Percentiles rank a stretch among this genome's conserved stretches.
Conservation (phyloP, 2,888 invertebrate genomes). For the Labia minor region DNA sequence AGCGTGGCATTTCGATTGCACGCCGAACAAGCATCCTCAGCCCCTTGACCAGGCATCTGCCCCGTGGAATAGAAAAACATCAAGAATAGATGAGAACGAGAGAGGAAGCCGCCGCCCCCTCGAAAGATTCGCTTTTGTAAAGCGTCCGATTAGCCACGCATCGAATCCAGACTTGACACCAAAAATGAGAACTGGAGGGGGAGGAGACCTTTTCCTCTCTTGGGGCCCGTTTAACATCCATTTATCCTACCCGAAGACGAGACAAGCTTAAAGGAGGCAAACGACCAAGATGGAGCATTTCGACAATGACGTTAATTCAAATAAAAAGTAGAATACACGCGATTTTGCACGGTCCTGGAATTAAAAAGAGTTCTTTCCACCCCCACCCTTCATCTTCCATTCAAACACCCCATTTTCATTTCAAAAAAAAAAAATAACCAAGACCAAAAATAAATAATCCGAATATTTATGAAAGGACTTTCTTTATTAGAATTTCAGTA, state of each 20-base stretch:
- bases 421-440: too few relatives aligned
- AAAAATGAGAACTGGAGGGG: too few relatives aligned
- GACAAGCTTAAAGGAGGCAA: not conserved
- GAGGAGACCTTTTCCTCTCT: not conserved
- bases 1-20: constrained; percentile 7
- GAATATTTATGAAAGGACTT: too few relatives aligned
- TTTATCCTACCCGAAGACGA: not conserved
- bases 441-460: too few relatives aligned
- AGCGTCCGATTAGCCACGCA: not conserved
- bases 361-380: not conserved
- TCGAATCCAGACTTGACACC: not conserved
- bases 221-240: not conserved
- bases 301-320: constrained; percentile 5
- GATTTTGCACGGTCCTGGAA: not conserved
- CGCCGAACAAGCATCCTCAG: not conserved
- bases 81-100: too few relatives aligned
- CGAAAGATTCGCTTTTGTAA: not conserved
- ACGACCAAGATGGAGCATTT: not conserved
- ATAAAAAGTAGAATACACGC: not conserved
- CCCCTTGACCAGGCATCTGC: not conserved
- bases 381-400: too few relatives aligned
- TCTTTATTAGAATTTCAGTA: too few relatives aligned
- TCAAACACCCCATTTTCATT: too few relatives aligned
- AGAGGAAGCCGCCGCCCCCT: not conserved
- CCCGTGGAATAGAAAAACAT: not conserved